These are phyloP conservation scores for Pachyseris speciosa DNA, from an alignment of 64 coral and sea anemone species.

Conservation along the genomic window DNA sequence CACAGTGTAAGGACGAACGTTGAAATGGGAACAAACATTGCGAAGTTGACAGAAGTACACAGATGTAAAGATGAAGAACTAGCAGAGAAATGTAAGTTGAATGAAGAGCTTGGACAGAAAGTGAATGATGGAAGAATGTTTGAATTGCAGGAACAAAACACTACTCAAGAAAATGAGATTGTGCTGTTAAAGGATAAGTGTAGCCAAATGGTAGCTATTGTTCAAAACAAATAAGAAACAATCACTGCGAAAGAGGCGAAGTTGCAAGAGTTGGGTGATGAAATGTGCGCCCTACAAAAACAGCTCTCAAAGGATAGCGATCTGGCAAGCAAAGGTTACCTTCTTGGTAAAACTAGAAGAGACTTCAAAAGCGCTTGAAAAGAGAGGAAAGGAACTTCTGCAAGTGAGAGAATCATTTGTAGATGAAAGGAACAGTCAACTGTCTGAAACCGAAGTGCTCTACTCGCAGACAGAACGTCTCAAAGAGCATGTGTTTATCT, in stretches of 20 bases:
- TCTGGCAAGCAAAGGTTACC: not conserved
- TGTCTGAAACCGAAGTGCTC: not conserved
- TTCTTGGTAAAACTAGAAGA: not conserved
- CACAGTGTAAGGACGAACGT: not conserved
- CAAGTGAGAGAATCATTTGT: not conserved
- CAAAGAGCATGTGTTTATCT: not conserved
- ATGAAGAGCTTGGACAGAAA: not conserved
- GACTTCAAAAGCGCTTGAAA: not conserved
- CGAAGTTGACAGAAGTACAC: not conserved
- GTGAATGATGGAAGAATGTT: not conserved
- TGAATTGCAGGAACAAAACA: not conserved
- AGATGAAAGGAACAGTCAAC: not conserved
- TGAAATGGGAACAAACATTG: not conserved
- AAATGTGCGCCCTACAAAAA: not conserved
- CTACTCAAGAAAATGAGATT: not conserved
- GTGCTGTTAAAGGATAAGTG: not conserved
- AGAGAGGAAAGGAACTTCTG: conserved; percentile 30
- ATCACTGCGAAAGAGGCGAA: not conserved
- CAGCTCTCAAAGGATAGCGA: not conserved
- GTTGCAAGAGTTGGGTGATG: not conserved
- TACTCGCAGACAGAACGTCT: not conserved
- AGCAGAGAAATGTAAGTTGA: not conserved
- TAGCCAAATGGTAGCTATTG: not conserved
- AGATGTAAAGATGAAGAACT: conserved; percentile 18
- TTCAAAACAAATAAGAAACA: not conserved